Percentiles rank a stretch among this genome's conserved stretches.
These are phyloP conservation scores for Xenentodon cancila DNA, from an alignment of 2,797 vertebrate species.

Conservation along the genomic window DNA sequence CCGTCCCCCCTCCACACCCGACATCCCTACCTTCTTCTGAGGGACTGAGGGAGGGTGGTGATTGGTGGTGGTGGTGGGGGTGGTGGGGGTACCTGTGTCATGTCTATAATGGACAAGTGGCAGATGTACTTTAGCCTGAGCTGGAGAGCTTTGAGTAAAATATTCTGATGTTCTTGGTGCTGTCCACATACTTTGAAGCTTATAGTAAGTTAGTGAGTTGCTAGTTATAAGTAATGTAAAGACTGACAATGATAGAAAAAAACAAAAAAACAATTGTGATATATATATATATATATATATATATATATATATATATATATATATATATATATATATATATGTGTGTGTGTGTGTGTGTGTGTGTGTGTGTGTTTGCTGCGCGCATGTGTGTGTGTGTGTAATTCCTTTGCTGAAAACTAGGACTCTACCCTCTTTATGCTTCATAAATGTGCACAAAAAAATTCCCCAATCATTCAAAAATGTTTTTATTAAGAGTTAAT, in stretches of 20 bases:
- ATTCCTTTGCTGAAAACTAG: no score
- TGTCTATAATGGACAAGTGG: conserved; percentile 71
- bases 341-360: no score
- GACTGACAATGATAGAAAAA: conserved; percentile 29
- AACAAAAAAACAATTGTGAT: conserved; percentile 22
- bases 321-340: no score
- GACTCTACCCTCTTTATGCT: not conserved
- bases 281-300: no score
- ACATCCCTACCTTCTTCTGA: conserved; percentile 68
- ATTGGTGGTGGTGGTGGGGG: conserved; percentile 8
- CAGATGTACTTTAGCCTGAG: conserved; percentile 70
- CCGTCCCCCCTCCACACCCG: conserved; percentile 56
- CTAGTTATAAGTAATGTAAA: conserved; percentile 39
- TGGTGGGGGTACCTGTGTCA: conserved; percentile 61
- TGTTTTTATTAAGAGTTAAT: conserved; percentile 50
- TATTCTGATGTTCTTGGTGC: conserved; percentile 64
- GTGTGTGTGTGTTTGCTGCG: no score
- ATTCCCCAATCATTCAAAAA: conserved; percentile 22
- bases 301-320: no score
- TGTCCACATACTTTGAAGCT: conserved; percentile 68
- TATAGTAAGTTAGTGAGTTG: conserved; percentile 50
- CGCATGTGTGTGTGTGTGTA: no score
- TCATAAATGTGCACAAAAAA: conserved; percentile 14
- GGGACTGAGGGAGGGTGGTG: conserved; percentile 32
- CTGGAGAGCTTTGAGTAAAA: conserved; percentile 59